These are phyloP conservation scores for Crotophaga sulcirostris DNA, from an alignment of 2,113 vertebrate species.

Conservation along the genomic window DNA sequence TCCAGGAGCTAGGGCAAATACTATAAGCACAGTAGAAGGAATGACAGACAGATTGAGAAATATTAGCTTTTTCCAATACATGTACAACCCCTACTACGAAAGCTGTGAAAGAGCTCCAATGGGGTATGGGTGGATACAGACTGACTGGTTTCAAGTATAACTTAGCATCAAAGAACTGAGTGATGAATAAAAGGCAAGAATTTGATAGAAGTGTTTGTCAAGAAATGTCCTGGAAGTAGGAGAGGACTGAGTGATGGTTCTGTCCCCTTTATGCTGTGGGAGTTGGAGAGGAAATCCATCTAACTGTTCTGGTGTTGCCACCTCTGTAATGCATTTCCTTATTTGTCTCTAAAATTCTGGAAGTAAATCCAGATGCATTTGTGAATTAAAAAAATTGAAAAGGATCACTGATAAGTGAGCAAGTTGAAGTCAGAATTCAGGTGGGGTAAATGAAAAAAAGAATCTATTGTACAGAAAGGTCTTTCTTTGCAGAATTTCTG, in stretches of 20 bases:
- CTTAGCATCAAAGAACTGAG: neutral
- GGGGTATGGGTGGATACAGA: fast-evolving
- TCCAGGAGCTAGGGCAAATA: neutral
- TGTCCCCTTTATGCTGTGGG: neutral
- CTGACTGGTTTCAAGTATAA: neutral
- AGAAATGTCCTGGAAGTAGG: neutral
- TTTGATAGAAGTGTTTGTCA: neutral
- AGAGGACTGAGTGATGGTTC: neutral
- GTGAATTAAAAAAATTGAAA: neutral
- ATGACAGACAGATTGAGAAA: neutral
- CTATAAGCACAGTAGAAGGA: neutral
- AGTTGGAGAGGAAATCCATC: neutral
- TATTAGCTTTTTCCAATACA: neutral
- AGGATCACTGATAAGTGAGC: fast-evolving
- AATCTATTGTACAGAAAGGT: neutral
- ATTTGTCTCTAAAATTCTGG: neutral
- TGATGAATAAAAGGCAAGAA: neutral
- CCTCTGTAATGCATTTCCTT: neutral
- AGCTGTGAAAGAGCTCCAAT: neutral
- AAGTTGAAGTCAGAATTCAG: neutral
- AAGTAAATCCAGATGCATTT: neutral
- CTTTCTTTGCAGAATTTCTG: neutral
- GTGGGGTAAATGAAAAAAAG: neutral
- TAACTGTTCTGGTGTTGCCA: neutral
- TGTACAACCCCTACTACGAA: neutral